These are phyloP conservation scores for Orthosia cruda DNA, from an alignment of 2,888 invertebrate species.

Conservation along the genomic window DNA sequence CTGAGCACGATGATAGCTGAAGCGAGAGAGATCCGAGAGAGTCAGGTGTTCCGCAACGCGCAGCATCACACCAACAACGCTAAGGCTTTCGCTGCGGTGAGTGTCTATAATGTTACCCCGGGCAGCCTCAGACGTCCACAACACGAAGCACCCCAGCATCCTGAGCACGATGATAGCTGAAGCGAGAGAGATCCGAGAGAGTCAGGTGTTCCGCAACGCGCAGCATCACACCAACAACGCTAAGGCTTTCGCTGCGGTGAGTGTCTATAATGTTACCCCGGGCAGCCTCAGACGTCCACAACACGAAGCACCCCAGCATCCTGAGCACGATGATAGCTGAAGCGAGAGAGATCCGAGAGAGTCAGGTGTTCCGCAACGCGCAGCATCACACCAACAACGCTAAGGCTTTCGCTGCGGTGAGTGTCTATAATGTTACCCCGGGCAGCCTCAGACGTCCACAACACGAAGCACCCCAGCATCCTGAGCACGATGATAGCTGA, in stretches of 20 bases:
- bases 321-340: slow-evolving; percentile 98
- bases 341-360: slow-evolving; percentile 98
- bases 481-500: slow-evolving; percentile 98
- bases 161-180: slow-evolving; percentile 98
- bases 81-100: slow-evolving; percentile 78
- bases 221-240: slow-evolving; percentile 84
- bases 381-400: slow-evolving; percentile 84
- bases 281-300: slow-evolving; percentile 87
- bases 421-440: too few species aligned
- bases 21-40: slow-evolving; percentile 98
- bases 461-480: slow-evolving; percentile 96
- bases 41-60: slow-evolving; percentile 92
- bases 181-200: slow-evolving; percentile 98
- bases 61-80: slow-evolving; percentile 84
- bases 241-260: slow-evolving; percentile 78
- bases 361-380: slow-evolving; percentile 92
- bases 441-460: slow-evolving; percentile 87
- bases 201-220: slow-evolving; percentile 92
- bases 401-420: slow-evolving; percentile 78
- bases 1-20: slow-evolving; percentile 98
- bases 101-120: too few species aligned
- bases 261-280: too few species aligned
- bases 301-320: slow-evolving; percentile 96
- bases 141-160: slow-evolving; percentile 96
- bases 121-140: slow-evolving; percentile 87